Evolutionary conservation across 1,140 invertebrate species (phyloP).

Genomic region (Solenopsis fugax): DNA sequence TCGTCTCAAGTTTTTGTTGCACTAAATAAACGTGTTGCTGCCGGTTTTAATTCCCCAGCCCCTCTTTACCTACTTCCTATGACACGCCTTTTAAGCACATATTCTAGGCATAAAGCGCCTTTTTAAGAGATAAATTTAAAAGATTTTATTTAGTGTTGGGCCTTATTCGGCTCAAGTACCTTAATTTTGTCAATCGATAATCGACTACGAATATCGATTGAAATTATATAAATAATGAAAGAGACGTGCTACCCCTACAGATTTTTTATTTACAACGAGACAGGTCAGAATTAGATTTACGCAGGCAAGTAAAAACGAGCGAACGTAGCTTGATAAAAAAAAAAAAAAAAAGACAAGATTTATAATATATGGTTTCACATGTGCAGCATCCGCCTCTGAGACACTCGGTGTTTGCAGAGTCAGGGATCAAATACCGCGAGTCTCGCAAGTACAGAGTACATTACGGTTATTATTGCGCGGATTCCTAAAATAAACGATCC

Average conservation of each 20-base stretch:
- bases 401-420: neutral
- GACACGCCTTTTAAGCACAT: too few relatives aligned
- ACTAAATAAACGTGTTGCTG: too few relatives aligned
- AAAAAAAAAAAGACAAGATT: neutral
- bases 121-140: too few relatives aligned
- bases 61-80: too few relatives aligned
- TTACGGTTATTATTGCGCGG: slow-evolving; percentile 32
- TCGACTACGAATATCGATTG: neutral
- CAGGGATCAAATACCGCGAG: neutral
- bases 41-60: too few relatives aligned
- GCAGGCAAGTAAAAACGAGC: neutral
- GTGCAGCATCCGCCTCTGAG: too few relatives aligned
- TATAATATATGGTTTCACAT: neutral
- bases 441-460: neutral
- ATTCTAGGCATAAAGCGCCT: too few relatives aligned
- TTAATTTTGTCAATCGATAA: neutral
- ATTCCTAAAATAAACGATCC: slow-evolving; percentile 46
- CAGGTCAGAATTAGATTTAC: neutral
- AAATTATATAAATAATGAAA: neutral
- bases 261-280: neutral
- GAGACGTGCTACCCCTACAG: neutral
- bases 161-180: too few relatives aligned
- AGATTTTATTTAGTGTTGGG: too few relatives aligned
- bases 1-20: too few relatives aligned
- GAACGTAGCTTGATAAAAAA: neutral